Base-by-base conservation (phyloP, 1,140 invertebrate species). In the Drosophila sulfurigaster region DNA sequence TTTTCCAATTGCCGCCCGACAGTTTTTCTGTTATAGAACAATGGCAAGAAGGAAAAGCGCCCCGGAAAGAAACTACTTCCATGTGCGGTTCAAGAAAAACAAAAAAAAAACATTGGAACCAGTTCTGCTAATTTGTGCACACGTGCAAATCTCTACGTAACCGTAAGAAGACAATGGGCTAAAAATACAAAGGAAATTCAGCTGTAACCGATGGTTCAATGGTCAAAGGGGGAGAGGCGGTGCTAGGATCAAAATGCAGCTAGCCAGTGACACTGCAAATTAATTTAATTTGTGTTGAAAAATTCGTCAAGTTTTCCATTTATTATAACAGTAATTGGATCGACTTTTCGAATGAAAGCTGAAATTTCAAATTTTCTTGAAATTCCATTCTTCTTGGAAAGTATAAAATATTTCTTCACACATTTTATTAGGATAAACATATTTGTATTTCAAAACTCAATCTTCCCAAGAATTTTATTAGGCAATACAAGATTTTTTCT, bases 121-220 rank as follows among this genome's bases (percentile, higher is more conserved):
- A 88, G 85, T 89, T 88, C 62, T 68, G 85, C 86, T 88, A 88
- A 88, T 88, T 88, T 88, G 81, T 76, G 75, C 85, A 76, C 85
- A 88, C 85, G 85, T 88, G 85, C 83, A 88, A 88, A 85, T 79
- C 67, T 79, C 66, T 57, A 20, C 15, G 74, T 48, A 68, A 74
- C 60, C 72, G 16, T 43, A 25, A 28, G 52, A 32, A 77, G 43
- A 77, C 70, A 77, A 77, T 62, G 30, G 52, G 11, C n/a, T 56
- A 45, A 1, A 28, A 25, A 45, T 32, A 81, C 76, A 82, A 87
- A 80, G 69, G 68, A 77, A 88, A 45, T 45, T 45, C 43, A 48
- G 69, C 79, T 69, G 75, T 60, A 85, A 75, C 35, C 49, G 25
- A 13, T n/a, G 49, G 28, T 38, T 38, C 35, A 28, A 11, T 49